These are phyloP conservation scores for Atherinomorus stipes DNA, from an alignment of 2,113 vertebrate genomes.

Conservation along the genomic window DNA sequence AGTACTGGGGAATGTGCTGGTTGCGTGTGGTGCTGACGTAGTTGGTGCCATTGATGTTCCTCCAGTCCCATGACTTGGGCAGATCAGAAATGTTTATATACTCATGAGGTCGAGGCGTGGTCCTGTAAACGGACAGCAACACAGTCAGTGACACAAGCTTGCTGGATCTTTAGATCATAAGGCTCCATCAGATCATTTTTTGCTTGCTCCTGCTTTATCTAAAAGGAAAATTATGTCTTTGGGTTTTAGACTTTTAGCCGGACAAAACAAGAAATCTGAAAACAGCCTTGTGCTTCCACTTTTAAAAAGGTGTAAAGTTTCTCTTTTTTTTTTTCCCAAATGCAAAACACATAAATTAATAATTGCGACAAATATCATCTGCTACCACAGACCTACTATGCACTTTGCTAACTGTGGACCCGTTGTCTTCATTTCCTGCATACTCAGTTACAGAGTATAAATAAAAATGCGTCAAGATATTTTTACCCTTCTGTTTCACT, in stretches of 20 bases:
- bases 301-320: too few relatives aligned
- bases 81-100: constrained; percentile 81
- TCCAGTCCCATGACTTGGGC: constrained; percentile 93
- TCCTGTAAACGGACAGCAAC: constrained; percentile 56
- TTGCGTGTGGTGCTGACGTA: constrained; percentile 93
- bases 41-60: constrained; percentile 88
- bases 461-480: not conserved
- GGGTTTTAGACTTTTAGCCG: too few relatives aligned
- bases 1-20: constrained; percentile 99
- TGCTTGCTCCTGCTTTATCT: too few relatives aligned
- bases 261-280: too few relatives aligned
- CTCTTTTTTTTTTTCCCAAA: not conserved
- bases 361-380: too few relatives aligned
- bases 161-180: too few relatives aligned
- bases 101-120: constrained; percentile 86
- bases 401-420: not conserved
- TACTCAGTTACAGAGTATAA: not conserved
- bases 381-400: not conserved
- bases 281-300: too few relatives aligned
- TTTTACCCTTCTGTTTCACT: constrained; percentile 16
- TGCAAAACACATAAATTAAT: too few relatives aligned
- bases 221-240: too few relatives aligned
- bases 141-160: too few relatives aligned
- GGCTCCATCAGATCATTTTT: too few relatives aligned
- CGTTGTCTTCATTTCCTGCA: not conserved